These are phyloP conservation scores for Alsophila aescularia DNA, from an alignment of 2,888 invertebrate species.

Conservation along the genomic window DNA sequence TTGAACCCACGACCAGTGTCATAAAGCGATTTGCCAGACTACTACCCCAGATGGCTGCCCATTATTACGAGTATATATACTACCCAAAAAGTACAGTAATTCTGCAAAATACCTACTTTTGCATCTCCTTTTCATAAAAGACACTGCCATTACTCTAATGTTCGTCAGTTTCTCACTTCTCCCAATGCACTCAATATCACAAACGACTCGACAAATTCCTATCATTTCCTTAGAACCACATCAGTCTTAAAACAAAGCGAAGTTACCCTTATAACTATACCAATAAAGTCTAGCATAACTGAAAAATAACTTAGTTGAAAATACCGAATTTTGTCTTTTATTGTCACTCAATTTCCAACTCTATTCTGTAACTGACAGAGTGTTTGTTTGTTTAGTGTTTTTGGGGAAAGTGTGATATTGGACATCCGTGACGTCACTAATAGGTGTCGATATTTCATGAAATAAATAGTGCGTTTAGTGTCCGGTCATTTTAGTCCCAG, in stretches of 20 bases:
- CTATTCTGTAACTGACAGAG: neutral
- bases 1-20: no score
- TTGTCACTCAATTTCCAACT: conserved; percentile 1
- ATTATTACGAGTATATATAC: no score
- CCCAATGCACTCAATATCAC: conserved; percentile 38
- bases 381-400: neutral
- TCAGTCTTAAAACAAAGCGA: conserved; percentile 7
- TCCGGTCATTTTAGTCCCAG: conserved; percentile 63
- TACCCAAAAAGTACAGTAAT: neutral
- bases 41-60: no score
- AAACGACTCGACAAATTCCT: conserved; percentile 56
- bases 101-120: neutral
- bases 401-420: conserved; percentile 7
- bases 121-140: neutral
- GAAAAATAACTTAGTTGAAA: neutral
- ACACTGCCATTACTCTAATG: conserved; percentile 11
- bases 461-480: conserved; percentile 45
- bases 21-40: no score
- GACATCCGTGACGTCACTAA: conserved; percentile 45
- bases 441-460: conserved; percentile 67
- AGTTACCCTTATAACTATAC: neutral
- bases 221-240: conserved; percentile 44
- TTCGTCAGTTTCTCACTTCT: conserved; percentile 41
- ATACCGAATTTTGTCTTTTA: neutral
- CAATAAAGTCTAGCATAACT: neutral